These are phyloP conservation scores for Icerya purchasi DNA, from an alignment of 2,888 invertebrate species.

Conservation along the genomic window DNA sequence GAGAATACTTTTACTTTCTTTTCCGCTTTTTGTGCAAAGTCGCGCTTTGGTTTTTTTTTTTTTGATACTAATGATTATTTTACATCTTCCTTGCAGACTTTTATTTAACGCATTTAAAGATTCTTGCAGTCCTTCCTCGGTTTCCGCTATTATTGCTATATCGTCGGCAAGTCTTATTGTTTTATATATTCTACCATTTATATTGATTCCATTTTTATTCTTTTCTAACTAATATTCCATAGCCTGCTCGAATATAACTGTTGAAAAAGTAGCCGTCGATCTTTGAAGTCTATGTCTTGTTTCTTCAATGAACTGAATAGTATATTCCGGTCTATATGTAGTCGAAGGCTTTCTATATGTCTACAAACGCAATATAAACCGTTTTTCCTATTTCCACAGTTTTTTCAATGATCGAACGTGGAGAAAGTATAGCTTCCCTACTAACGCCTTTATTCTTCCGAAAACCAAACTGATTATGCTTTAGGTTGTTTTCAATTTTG, in stretches of 20 bases:
- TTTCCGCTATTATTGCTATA: background rate
- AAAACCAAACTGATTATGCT: background rate
- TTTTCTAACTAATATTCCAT: background rate
- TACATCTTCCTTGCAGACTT: background rate
- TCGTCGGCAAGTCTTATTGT: background rate
- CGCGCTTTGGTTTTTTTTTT: background rate
- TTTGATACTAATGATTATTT: background rate
- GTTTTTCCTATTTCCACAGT: background rate
- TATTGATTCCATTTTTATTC: background rate
- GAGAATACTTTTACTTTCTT: background rate
- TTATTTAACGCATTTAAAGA: background rate
- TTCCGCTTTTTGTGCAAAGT: background rate
- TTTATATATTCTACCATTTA: background rate
- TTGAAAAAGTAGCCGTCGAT: background rate
- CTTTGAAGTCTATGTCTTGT: too few species aligned
- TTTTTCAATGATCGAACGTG: background rate
- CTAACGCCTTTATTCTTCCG: background rate
- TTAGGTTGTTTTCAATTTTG: background rate
- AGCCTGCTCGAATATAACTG: background rate
- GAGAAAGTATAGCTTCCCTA: background rate
- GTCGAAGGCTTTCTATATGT: background rate
- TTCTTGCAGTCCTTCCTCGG: background rate
- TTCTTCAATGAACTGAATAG: background rate
- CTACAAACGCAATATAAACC: background rate
- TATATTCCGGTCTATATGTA: background rate